Evolutionary conservation across 30 jellyfish, hydroid and myxozoan species (phyloP).

Genomic region (Mastigias papua): DNA sequence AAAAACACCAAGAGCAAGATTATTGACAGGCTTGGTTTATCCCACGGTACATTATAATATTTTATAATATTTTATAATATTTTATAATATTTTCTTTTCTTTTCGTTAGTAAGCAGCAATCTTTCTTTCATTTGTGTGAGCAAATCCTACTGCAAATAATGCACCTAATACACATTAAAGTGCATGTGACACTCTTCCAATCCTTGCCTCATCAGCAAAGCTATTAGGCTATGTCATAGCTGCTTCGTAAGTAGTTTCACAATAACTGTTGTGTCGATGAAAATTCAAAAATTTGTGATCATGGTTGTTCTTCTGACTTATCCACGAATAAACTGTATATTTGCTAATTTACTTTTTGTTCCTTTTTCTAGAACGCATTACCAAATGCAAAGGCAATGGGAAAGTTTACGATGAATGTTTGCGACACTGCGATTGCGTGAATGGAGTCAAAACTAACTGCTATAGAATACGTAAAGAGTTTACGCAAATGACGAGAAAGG

Average conservation of each 20-base stretch:
- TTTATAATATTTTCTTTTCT: not conserved
- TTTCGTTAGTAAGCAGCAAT: not conserved
- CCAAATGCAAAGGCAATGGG: constrained; percentile 52
- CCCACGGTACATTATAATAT: not conserved
- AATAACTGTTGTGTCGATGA: too few relatives aligned
- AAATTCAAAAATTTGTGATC: too few relatives aligned
- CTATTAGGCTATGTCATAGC: too few relatives aligned
- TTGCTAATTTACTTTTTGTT: not conserved
- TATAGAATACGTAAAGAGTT: constrained; percentile 89
- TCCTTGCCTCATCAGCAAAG: too few relatives aligned
- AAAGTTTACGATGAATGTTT: constrained; percentile 78
- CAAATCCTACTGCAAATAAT: too few relatives aligned
- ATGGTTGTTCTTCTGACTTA: not conserved
- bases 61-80: not conserved
- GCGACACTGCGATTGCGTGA: constrained; percentile 86
- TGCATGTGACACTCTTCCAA: too few relatives aligned
- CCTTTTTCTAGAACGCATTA: constrained; percentile 34
- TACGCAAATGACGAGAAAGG: constrained; percentile 86
- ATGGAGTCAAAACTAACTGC: constrained; percentile 75
- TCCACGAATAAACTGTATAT: too few relatives aligned
- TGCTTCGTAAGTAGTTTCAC: too few relatives aligned
- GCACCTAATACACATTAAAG: too few relatives aligned
- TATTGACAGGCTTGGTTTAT: not conserved
- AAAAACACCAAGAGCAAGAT: not conserved
- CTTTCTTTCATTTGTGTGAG: too few relatives aligned